Base-by-base conservation (phyloP, 2,888 invertebrate species). In the Morinoia aosen region DNA sequence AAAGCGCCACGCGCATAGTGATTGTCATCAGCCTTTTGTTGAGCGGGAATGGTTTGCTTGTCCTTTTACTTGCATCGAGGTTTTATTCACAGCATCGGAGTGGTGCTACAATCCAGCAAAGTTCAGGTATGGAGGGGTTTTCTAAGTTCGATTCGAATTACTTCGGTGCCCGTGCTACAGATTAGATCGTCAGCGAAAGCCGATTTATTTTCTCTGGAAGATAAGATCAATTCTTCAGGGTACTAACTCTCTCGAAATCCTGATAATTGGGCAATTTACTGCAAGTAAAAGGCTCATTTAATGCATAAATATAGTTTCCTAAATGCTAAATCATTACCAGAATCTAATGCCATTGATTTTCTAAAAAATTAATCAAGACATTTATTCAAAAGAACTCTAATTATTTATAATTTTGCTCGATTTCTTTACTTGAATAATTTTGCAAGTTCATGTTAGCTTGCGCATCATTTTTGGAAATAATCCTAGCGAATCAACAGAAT, bases 21-120 rank as follows among this genome's bases (percentile, higher is more conserved):
- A 76, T 76, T 76, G 76, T 76, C 76, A 76, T 76, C 76, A 76
- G 76, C 76, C 76, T 76, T 76, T 76, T 76, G 76, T 76, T 76
- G 76, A 76, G 76, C 76, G 76, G 25, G 76, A 76, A 76, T 76
- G 76, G 25, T 76, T 76, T 76, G 33, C 76, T 12, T 76, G 33
- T 7, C 33, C 76, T 76, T 76, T 76, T 76, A 76, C 76, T 16
- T 16, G 76, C 33, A 33, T 76, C 7, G 10, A 8, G 76, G 33
- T 76, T 76, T 76, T 76, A 33, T 76, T 76, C 76, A 76, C 76
- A 76, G 33, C 2, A 76, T 76, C 76, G 76, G 25, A 76, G 76
- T 76, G 76, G 76, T 76, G 76, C 76, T 76, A 12, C 76, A 33
- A 76, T 76, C 19, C 25, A 76, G 76, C 76, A 76, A 76, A 76